phyloP scores from a whole-genome alignment of 1,140 invertebrate genomes.

The Antheraea mylitta region DNA sequence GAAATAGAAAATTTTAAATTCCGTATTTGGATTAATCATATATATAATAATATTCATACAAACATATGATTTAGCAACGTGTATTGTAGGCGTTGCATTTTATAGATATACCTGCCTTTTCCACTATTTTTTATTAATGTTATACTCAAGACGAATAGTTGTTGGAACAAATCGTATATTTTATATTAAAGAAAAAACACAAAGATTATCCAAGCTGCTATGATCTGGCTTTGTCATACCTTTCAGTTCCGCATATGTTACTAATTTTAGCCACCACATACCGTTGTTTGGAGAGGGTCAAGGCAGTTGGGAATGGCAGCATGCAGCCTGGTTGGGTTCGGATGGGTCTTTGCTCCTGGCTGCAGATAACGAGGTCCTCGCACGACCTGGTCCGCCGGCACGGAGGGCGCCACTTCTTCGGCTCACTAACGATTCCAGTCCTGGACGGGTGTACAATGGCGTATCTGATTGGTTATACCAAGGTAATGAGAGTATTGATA shows the following conservation, averaged over 20 bases:
- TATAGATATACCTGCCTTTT: no score
- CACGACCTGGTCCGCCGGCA: constrained; percentile 84
- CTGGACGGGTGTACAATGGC: constrained; percentile 92
- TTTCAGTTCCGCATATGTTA: not conserved
- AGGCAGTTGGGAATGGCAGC: constrained; percentile 85
- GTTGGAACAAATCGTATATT: no score
- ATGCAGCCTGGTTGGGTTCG: constrained; percentile 88
- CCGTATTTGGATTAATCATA: no score
- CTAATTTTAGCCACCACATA: constrained; percentile 84
- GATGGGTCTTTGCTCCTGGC: constrained; percentile 86
- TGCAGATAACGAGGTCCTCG: constrained; percentile 92
- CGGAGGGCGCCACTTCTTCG: constrained; percentile 75
- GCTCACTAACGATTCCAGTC: constrained; percentile 87
- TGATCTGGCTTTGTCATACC: not conserved
- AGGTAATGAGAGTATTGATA: constrained; percentile 75
- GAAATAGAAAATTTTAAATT: no score
- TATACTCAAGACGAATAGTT: no score
- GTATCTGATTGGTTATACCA: constrained; percentile 97
- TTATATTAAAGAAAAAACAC: no score
- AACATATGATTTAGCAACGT: no score
- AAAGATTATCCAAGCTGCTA: no score
- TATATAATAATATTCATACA: no score
- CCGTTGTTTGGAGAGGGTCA: constrained; percentile 85
- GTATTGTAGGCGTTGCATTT: no score
- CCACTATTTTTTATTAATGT: no score